Evolutionary conservation across 2,888 invertebrate genomes (phyloP), one percentile per base, ranked within the genome.

Genomic region (Gasteruption jaculator): DNA sequence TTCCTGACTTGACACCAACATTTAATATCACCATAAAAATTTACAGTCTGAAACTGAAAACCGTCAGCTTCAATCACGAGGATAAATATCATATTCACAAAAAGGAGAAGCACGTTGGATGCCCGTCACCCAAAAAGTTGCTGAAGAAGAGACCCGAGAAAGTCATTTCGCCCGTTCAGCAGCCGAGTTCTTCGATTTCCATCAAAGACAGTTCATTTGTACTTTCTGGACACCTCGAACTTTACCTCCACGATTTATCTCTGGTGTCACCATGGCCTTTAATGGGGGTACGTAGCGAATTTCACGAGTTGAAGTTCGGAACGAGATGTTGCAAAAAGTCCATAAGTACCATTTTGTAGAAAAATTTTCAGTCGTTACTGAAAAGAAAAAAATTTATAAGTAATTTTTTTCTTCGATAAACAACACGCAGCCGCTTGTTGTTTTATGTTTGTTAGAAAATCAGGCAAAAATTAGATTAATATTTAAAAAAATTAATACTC

Each of bases 21-120:
- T 73, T 75, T 29, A 65, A 70, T 35, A 60, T 78, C 10, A 65
- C 60, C 8, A 62, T 76, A 4, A 70, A 74, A 41, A 60, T 79
- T 12, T 78, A 74, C 43, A 72, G 72, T 46, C 52, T 77, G 34
- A 68, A 71, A 6, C 53, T 76, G 14, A 66, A 70, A 21, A 73
- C 71, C 46, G 38, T 47, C 6, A 46, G 46, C 8, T 61, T 54
- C 33, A 63, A 63, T 37, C 65, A 69, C 40, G 69, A 67, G 37
- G 57, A 63, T 3, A 70, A 68, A 45, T 68, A 61, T 44, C 63
- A 60, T 32, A 55, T 67, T 14, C 57, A 56, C 32, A 50, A 54
- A 35, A 56, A 47, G n/a, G 44, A 56, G 38, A 47, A 48, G 32
- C 49, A 50, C 19, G 43, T 50, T 11, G 43, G 46, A 2, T 68